Base-by-base conservation (phyloP, 2,888 invertebrate genomes). In the Pterostichus madidus region DNA sequence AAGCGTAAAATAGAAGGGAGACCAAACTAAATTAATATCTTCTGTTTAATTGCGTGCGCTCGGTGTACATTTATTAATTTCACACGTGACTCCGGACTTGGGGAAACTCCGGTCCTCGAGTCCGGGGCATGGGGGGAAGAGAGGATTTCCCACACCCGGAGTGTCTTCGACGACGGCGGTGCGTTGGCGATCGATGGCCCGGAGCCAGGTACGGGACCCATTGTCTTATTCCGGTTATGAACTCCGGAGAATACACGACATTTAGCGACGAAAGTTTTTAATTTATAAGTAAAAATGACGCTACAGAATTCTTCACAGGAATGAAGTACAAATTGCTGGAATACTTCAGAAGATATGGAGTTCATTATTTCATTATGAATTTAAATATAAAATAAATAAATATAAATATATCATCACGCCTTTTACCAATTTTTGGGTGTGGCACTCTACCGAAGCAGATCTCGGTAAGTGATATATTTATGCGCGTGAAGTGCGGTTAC, bases 1-100 rank as follows among this genome's bases (percentile, higher is more conserved):
- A 53, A 53, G 15, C 53, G n/a, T 15, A 17, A 59, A 59, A 17
- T 15, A 59, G 59, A 59, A 59, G 59, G 59, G 59, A 11, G 59
- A 59, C 39, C 7, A 35, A 68, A 68, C 13, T 76, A 76, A 76
- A 53, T 53, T 53, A 76, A 76, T 76, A 52, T 13, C 32, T 49
- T 87, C 87, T 89, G 88, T 89, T 89, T 89, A 89, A 89, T 89
- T 89, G 85, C 85, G 85, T 85, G 84, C 86, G 86, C 87, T 87
- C 86, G 87, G 87, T 88, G 88, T 86, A 88, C 88, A 87, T 88
- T 89, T 89, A 89, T 89, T 89, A 89, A 89, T 89, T 88, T 89
- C 88, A 89, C 88, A 88, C 88, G 88, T 89, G 88, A 87, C 88
- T 86, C 86, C 84, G 83, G 87, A 87, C 53, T 61, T 39, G 83